Conservation (phyloP, 2,113 vertebrate species). For the Myrmophylax atrothorax region DNA sequence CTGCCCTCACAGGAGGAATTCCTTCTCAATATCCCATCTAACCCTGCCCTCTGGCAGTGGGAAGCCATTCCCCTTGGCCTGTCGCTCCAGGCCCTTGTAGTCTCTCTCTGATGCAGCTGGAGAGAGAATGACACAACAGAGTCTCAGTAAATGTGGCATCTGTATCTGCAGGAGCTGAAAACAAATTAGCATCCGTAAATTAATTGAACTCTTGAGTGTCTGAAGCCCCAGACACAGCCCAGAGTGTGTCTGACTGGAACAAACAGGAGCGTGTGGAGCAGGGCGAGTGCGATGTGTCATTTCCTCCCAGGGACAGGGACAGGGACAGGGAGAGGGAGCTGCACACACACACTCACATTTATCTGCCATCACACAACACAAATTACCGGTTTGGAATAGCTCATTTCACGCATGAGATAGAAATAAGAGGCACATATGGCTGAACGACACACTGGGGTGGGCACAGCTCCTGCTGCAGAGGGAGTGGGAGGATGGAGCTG, state of each 20-base stretch:
- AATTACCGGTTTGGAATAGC: background rate
- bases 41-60: background rate
- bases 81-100: background rate
- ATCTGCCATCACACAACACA: background rate
- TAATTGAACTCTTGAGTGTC: background rate
- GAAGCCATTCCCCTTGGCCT: background rate
- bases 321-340: background rate
- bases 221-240: background rate
- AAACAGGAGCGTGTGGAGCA: background rate
- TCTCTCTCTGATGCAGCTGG: background rate
- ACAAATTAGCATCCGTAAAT: slow-evolving; percentile 6
- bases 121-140: background rate
- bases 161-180: background rate
- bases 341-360: background rate
- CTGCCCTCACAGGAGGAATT: background rate
- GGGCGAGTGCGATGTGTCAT: background rate
- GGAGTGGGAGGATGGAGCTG: background rate
- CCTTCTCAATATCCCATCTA: background rate
- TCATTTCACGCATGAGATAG: slow-evolving; percentile 16
- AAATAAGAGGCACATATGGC: slow-evolving; percentile 36
- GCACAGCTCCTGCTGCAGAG: background rate
- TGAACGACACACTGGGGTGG: background rate
- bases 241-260: background rate
- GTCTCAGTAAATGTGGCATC: background rate
- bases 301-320: background rate